Evolutionary conservation across 2,888 invertebrate species (phyloP).

Genomic region (Parnassius orleans): DNA sequence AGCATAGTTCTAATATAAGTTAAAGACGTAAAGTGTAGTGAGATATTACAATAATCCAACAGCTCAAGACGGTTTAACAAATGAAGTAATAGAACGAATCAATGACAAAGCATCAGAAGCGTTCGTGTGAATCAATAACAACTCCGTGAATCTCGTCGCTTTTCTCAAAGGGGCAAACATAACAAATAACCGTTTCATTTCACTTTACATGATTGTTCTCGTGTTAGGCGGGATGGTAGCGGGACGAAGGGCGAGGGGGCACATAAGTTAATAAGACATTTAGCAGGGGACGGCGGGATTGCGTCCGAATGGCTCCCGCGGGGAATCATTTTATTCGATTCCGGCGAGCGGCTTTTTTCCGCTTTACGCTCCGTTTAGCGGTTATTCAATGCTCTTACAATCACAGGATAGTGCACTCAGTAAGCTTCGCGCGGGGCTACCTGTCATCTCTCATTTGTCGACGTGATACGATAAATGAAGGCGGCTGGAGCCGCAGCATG

Average conservation of each 20-base stretch:
- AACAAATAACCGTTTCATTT: conserved; percentile 82
- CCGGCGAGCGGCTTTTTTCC: conserved; percentile 79
- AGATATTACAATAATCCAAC: too few relatives aligned
- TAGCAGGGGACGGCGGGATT: conserved; percentile 81
- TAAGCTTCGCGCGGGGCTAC: conserved; percentile 35
- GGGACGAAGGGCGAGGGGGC: conserved; percentile 52
- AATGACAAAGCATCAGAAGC: conserved; percentile 52
- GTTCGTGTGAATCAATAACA: conserved; percentile 63
- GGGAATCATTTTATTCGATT: conserved; percentile 88
- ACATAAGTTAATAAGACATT: conserved; percentile 81
- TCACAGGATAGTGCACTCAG: conserved; percentile 56
- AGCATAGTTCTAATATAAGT: too few relatives aligned
- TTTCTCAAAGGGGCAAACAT: conserved; percentile 72
- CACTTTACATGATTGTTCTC: conserved; percentile 81
- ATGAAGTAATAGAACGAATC: too few relatives aligned
- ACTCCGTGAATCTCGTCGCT: conserved; percentile 58
- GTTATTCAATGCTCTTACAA: conserved; percentile 60
- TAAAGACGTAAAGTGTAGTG: too few relatives aligned
- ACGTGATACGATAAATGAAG: conserved; percentile 53
- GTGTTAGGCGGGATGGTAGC: conserved; percentile 56
- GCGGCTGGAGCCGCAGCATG: conserved; percentile 53
- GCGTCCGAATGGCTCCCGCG: conserved; percentile 86
- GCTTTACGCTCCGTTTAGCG: conserved; percentile 78
- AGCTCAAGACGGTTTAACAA: too few relatives aligned
- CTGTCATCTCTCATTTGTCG: conserved; percentile 57